These are phyloP conservation scores for Narcine bancroftii DNA, from an alignment of 2,113 vertebrate species.

Conservation along the genomic window DNA sequence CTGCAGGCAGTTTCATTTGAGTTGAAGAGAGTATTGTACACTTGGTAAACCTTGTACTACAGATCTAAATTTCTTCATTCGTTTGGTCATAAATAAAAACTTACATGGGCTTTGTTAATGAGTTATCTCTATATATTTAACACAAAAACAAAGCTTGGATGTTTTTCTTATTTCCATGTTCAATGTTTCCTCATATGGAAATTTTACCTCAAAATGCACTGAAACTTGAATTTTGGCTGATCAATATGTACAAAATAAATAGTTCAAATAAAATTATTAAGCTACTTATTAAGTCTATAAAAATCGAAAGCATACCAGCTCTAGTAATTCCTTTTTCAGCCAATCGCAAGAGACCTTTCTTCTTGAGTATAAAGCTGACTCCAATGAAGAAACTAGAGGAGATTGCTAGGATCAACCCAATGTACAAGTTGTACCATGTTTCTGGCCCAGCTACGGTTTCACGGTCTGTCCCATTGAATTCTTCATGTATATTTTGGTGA, in stretches of 20 bases:
- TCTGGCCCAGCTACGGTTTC: slow-evolving; percentile 43
- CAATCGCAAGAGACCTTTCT: slow-evolving; percentile 66
- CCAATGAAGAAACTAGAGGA: slow-evolving; percentile 64
- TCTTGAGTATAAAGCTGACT: slow-evolving; percentile 69
- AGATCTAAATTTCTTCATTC: neutral
- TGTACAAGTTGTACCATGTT: slow-evolving; percentile 51
- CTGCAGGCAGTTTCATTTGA: neutral
- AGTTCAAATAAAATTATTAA: neutral
- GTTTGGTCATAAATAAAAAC: neutral
- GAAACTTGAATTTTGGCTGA: neutral
- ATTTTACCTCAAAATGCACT: neutral
- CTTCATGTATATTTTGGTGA: slow-evolving; percentile 3
- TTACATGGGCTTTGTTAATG: neutral
- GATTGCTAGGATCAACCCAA: slow-evolving; percentile 57
- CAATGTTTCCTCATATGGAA: neutral
- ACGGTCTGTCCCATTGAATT: slow-evolving; percentile 44
- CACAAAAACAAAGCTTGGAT: neutral
- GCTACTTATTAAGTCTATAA: neutral
- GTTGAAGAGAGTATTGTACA: neutral
- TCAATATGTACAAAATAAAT: neutral
- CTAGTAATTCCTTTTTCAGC: slow-evolving; percentile 54
- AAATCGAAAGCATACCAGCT: slow-evolving; percentile 56
- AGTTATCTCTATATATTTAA: too few species aligned
- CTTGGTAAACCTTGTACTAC: neutral
- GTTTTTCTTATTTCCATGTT: too few species aligned